Evolutionary conservation across 2,797 vertebrate species (phyloP), one percentile per base, ranked within the genome.

Genomic region (Oreortyx pictus): DNA sequence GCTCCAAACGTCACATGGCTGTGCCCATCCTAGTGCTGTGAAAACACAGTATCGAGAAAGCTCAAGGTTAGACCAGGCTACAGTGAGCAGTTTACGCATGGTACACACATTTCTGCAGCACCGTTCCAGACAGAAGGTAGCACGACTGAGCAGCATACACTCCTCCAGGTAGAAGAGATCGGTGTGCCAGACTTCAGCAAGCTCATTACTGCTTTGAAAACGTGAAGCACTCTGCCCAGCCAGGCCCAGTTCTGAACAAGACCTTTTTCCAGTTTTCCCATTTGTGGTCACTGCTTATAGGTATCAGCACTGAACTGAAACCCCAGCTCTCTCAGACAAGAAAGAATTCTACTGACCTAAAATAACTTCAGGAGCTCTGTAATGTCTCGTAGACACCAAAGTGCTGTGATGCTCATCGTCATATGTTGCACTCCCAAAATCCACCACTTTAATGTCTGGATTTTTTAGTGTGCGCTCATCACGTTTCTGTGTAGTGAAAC

Each of bases 1-100:
- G 83, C 98, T 99, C 98, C 98, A 99, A 44, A 99, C 98, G 43
- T 99, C 98, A 94, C 98, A 98, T 1, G 98, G 97, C 4, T 99
- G 98, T 54, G 98, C 97, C 99, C 98, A 99, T 50, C 98, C 98
- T 37, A 99, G 95, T 61, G 98, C 98, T 99, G 95, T 39, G 87
- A 96, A 73, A 29, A n/a, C 96, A 73, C 24, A 19, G 37, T 14
- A 83, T 19, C 6, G 31, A 66, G 49, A 74, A 74, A 9, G n/a
- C 27, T 70, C 7, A 3, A 9, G 6, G 66, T 75, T 24, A 22
- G 16, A 75, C 23, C 49, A 33, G 18, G 6, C 14, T 4, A 7
- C 5, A 2, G 19, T 27, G 10, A 11, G 6, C 23, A 39, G 33
- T 67, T 67, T 3, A 1, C 17, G 33, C 31, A 27, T 18, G 14